Evolutionary conservation across 1,140 invertebrate genomes (phyloP), one percentile per base, ranked within the genome.

Genomic region (Diorhabda carinulata): DNA sequence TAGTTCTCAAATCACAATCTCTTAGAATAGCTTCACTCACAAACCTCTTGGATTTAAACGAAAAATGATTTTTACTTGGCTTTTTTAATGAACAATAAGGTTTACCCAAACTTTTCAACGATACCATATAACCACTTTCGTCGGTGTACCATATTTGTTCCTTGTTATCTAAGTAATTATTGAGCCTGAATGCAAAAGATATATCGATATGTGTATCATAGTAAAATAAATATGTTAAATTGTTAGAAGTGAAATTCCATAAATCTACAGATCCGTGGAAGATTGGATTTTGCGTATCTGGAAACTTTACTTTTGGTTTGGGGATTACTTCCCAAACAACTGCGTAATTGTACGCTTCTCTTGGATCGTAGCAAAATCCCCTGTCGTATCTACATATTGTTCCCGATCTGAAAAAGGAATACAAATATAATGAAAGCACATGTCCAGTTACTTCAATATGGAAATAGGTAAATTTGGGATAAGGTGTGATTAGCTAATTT

Each of bases 311-410:
- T 6, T 43, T 10, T 43, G 43, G 3, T 43, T 43, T 44, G 2
- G 0, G 41, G 41, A 9, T 44, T 10, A 40, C 43, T 9, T 62
- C 3, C 61, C 61, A 62, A 43, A 62, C 61, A 62, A 62, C 61
- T 10, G 61, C 61, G 2, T 62, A 62, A 43, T 62, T 62, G 9
- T 43, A 7, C 10, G n/a, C 10, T 5, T 43, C 61, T 62, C 10
- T 43, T 3, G 61, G 61, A 4, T 62, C 61, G 43, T 62, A 62
- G 43, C 61, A 62, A 10, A 62, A 43, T 43, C 61, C 61, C n/a
- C 61, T 62, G 25, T 44, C 43, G 10, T 62, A 62, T 44, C 61
- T 42, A 9, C 61, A 62, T 10, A 62, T 10, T 2, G 61, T 62
- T 62, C 61, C 61, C 9, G 47, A 52, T n/a, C 47, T 52, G n/a